Conservation (phyloP, 1,140 invertebrate species). For the Eulimnadia texana region DNA sequence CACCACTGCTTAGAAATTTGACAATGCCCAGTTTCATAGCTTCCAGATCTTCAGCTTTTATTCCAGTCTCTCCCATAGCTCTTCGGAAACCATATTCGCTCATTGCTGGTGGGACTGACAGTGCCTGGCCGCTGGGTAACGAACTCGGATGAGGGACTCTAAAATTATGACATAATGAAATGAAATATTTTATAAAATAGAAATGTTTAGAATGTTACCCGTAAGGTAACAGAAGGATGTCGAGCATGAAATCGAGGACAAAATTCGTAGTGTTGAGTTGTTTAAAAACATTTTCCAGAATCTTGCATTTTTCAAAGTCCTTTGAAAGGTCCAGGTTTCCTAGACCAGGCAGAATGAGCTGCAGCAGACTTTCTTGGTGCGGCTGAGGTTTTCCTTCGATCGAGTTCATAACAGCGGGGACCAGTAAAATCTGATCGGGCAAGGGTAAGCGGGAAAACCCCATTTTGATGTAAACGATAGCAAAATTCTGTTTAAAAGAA, state of each 20-base stretch:
- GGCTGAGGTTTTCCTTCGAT: slow-evolving; percentile 61
- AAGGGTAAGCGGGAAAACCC: slow-evolving; percentile 65
- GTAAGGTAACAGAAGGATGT: slow-evolving; percentile 71
- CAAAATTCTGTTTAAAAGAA: slow-evolving; percentile 63
- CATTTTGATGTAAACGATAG: slow-evolving; percentile 85
- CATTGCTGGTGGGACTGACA: slow-evolving; percentile 53
- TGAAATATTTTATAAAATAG: no score
- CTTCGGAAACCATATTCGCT: slow-evolving; percentile 63
- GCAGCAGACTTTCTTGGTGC: slow-evolving; percentile 73
- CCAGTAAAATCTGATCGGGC: slow-evolving; percentile 56
- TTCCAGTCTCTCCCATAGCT: slow-evolving; percentile 54
- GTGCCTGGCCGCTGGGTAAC: not conserved
- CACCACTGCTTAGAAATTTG: slow-evolving; percentile 60
- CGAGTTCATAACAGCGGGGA: slow-evolving; percentile 59
- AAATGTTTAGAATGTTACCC: no score
- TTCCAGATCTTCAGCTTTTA: slow-evolving; percentile 68
- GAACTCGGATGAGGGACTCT: slow-evolving; percentile 4
- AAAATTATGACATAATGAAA: not conserved
- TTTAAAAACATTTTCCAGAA: slow-evolving; percentile 28
- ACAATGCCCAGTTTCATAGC: slow-evolving; percentile 63
- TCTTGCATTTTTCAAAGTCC: not conserved
- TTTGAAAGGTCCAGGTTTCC: slow-evolving; percentile 41
- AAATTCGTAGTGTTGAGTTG: slow-evolving; percentile 48
- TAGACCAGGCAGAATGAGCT: slow-evolving; percentile 63
- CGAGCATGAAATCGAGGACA: slow-evolving; percentile 60